Evolutionary conservation across 2,797 vertebrate genomes (phyloP), one percentile per base, ranked within the genome.

Genomic region (Neosalanx taihuensis): DNA sequence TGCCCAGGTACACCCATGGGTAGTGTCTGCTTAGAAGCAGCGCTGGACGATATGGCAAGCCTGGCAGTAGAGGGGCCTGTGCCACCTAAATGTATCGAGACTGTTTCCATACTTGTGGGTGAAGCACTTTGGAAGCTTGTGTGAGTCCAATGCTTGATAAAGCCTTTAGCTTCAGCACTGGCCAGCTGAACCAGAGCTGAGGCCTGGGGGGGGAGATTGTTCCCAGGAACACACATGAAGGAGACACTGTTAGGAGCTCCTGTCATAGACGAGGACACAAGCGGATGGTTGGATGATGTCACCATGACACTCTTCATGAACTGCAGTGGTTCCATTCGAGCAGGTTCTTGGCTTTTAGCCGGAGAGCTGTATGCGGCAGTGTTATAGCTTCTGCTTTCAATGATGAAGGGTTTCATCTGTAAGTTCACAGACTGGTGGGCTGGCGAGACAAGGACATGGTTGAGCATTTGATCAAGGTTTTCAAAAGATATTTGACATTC

Each of bases 401-500:
- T 91, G 84, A 99, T 96, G 65, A 95, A 74, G 57, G 90, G 86
- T 56, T 95, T 92, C 41, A 99, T 93, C 72, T 96, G 95, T 53
- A 93, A 90, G 77, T 94, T 94, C 79, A 98, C 81, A 63, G 95
- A 92, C 81, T 93, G 91, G 86, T 99, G 98, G 9, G 85, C 86
- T 13, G 97, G 96, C 2, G 96, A 93, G 0, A 95, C 94, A 83
- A 99, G 76, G 80, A 99, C 89, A 75, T 99, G 98, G 72, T 95
- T 98, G 81, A 99, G 89, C 82, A 99, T 89, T 67, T 97, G 95
- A 69, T 99, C 97, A 0, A 94, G 90, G 65, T 81, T 96, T 76
- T 93, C 93, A 5, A 95, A 94, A 71, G 86, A 89, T 69, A 93
- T 84, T 6, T 89, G 92, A 64, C 98, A 99, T 67, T 95, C 94